Percentiles rank a stretch among this genome's conserved stretches.
Evolutionary conservation across 2,888 invertebrate species (phyloP).

Genomic region (Oxycera nigricornis): DNA sequence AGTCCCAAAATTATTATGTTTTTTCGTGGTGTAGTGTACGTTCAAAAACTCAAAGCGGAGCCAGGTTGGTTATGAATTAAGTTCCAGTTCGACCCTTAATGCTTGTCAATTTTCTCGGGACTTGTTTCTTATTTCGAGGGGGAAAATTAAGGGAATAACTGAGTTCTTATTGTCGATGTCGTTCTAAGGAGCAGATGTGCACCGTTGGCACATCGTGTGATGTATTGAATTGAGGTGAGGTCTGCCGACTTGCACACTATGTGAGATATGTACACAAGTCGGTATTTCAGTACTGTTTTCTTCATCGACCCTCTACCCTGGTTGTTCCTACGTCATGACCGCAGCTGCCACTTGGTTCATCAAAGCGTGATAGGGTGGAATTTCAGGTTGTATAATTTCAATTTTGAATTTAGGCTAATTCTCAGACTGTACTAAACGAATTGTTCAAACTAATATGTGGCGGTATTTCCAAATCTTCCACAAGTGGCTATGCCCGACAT

Average conservation of each 20-base stretch:
- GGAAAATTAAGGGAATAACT: conserved; percentile 39
- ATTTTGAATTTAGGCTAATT: neutral
- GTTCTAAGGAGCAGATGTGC: conserved; percentile 42
- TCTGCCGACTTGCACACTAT: conserved; percentile 23
- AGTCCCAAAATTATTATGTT: too few species aligned
- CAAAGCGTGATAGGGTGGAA: conserved; percentile 12
- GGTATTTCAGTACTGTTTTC: conserved; percentile 32
- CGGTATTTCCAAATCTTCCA: neutral
- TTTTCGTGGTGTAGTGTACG: too few species aligned
- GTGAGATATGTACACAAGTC: conserved; percentile 20
- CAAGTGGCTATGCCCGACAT: neutral
- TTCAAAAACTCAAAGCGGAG: too few species aligned
- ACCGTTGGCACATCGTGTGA: neutral
- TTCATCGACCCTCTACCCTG: conserved; percentile 39
- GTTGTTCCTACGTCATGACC: conserved; percentile 31
- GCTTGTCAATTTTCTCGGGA: conserved; percentile 6
- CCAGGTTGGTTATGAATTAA: too few species aligned
- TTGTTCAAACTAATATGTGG: neutral
- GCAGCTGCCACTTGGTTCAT: conserved; percentile 41
- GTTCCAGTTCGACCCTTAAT: conserved; percentile 3
- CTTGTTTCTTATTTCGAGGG: conserved; percentile 4
- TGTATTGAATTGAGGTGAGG: conserved; percentile 24
- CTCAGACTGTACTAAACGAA: neutral
- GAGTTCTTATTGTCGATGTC: conserved; percentile 40
- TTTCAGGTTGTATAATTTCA: neutral